Evolutionary conservation across 2,888 invertebrate genomes (phyloP), one percentile per base, ranked within the genome.

Genomic region (Dynastes maya): DNA sequence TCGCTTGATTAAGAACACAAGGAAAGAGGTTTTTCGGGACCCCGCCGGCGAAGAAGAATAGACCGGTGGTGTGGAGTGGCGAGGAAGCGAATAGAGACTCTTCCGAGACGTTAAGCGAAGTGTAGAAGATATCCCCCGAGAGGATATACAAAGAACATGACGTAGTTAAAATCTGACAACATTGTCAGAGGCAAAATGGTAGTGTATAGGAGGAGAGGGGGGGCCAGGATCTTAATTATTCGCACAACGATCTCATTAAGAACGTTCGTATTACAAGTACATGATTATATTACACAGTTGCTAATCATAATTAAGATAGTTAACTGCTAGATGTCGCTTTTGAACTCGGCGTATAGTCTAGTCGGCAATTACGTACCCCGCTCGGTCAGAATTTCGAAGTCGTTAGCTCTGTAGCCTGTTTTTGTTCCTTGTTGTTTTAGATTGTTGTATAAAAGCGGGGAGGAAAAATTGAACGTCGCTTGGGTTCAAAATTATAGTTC

Each of bases 191-290:
- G 82, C 84, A 82, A 49, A 74, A 40, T 40, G 45, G 22, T 45
- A 58, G 22, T 6, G 9, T 16, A 45, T 5, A 2, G 2, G 32
- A n/a, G 29, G 29, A 22, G 61, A 74, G 49, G 22, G 63, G 40
- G 49, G 72, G 49, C 72, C 75, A 55, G 80, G 81, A 83, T 83
- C 84, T 85, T 85, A 86, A 86, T 86, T 86, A 86, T 84, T 83
- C 82, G 84, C 85, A 86, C 86, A 85, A 84, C 84, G 83, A 84
- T 83, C 84, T 85, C 86, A 86, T 85, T 85, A 85, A 82, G 81
- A 82, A 83, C 83, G 84, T 84, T 85, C 83, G 84, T 83, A 85
- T 85, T 85, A 85, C 85, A 83, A 84, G 83, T 82, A 79, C 79
- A 79, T 83, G 85, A 85, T 85, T 84, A 84, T 82, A 84, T 85